Evolutionary conservation across 2,113 vertebrate genomes (phyloP).

Genomic region (Prionailurus bengalensis): DNA sequence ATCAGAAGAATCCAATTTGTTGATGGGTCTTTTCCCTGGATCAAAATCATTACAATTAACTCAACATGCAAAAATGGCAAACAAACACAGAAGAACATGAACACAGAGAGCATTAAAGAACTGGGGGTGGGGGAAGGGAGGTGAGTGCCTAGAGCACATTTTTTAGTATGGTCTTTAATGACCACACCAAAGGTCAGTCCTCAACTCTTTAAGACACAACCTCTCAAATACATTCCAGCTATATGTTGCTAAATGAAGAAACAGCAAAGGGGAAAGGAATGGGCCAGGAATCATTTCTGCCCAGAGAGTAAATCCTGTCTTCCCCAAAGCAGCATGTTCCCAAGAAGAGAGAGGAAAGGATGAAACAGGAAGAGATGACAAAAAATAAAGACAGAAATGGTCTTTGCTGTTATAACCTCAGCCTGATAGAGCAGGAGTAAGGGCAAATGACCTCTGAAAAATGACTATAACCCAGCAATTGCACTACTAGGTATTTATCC

Average conservation of each 20-base stretch:
- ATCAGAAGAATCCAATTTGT: conserved; percentile 95
- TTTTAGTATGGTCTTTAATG: not conserved
- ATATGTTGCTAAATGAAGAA: not conserved
- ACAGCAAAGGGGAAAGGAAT: not conserved
- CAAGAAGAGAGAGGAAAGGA: conserved; percentile 4
- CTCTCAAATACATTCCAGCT: conserved; percentile 52
- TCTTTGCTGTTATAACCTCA: not conserved
- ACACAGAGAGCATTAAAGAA: conserved; percentile 43
- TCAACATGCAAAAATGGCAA: conserved; percentile 81
- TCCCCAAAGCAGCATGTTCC: conserved; percentile 1
- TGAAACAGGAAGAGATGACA: conserved; percentile 6
- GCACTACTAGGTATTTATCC: too few relatives aligned
- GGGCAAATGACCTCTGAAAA: conserved; percentile 46
- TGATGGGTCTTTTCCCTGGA: conserved; percentile 95
- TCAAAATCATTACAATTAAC: conserved; percentile 88
- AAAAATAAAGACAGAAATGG: conserved; percentile 3
- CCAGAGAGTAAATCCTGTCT: not conserved
- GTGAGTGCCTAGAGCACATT: not conserved
- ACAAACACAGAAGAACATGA: conserved; percentile 73
- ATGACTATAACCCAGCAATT: not conserved
- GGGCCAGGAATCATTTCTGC: conserved; percentile 35
- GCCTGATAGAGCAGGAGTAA: not conserved
- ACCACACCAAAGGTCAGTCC: not conserved
- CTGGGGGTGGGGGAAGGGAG: not conserved
- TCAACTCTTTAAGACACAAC: conserved; percentile 17